These are phyloP conservation scores for Diadegma fenestrale DNA, from an alignment of 2,888 invertebrate genomes.

Conservation along the genomic window DNA sequence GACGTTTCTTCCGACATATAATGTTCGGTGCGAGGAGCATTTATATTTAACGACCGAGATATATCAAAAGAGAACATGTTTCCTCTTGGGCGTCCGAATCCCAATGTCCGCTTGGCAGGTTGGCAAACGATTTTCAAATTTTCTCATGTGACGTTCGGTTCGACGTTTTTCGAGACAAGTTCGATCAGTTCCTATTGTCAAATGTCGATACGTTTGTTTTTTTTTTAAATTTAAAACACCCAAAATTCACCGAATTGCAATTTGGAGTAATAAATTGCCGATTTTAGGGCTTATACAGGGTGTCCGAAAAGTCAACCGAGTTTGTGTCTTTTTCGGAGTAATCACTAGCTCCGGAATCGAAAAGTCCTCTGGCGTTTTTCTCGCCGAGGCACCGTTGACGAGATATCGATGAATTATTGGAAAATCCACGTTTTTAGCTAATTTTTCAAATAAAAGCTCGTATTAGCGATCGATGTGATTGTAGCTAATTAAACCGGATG, in stretches of 20 bases:
- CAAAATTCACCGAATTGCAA: not conserved
- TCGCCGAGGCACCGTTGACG: not conserved
- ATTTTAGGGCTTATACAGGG: not conserved
- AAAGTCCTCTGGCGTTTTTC: not conserved
- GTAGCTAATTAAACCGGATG: constrained; percentile 6
- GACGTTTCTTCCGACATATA: constrained; percentile 54
- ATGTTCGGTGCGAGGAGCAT: constrained; percentile 13
- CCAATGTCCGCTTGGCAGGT: not conserved
- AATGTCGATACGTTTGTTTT: too few species aligned
- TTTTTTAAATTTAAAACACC: not conserved
- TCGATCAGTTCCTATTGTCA: not conserved
- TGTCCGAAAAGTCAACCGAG: not conserved
- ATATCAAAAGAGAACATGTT: constrained; percentile 17
- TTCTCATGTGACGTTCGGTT: not conserved
- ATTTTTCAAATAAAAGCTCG: not conserved
- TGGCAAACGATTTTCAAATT: not conserved
- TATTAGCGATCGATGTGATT: not conserved
- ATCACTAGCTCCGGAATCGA: not conserved
- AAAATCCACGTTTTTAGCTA: not conserved
- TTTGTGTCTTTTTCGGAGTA: not conserved
- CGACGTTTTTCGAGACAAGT: not conserved
- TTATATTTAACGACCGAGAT: constrained; percentile 48
- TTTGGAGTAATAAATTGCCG: not conserved
- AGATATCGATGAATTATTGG: not conserved
- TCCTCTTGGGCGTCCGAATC: not conserved